Evolutionary conservation across 2,113 vertebrate genomes (phyloP).

Genomic region (Mormyrus lacerda): DNA sequence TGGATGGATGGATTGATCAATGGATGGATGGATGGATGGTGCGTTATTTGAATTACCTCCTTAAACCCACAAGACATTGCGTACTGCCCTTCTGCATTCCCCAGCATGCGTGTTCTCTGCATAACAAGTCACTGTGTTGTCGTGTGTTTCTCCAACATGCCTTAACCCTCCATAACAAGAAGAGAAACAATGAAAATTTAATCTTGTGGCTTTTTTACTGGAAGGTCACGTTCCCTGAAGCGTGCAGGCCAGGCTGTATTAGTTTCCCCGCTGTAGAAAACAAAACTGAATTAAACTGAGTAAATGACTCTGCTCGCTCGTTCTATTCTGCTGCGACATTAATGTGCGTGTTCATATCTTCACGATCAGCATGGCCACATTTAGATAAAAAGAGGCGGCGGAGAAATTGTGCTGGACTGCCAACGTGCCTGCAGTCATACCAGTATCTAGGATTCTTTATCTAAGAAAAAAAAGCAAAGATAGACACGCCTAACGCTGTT

Average conservation of each 20-base stretch:
- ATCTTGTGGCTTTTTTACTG: neutral
- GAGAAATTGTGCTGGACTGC: neutral
- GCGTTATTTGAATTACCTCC: neutral
- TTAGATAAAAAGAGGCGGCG: neutral
- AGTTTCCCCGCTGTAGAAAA: neutral
- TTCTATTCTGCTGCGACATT: neutral
- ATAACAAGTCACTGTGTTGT: neutral
- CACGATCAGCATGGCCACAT: neutral
- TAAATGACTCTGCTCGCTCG: neutral
- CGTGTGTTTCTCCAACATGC: neutral
- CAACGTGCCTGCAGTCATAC: neutral
- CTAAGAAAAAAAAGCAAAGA: neutral
- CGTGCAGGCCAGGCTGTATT: neutral
- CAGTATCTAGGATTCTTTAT: neutral
- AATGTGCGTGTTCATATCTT: neutral
- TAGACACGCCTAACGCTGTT: neutral
- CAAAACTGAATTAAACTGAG: neutral
- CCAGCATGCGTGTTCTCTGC: neutral
- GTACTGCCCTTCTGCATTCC: neutral
- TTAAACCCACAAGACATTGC: neutral
- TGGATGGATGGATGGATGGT: neutral
- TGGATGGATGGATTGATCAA: neutral
- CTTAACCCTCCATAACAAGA: neutral
- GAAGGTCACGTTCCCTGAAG: neutral
- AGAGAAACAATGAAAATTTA: constrained; percentile 10